These are phyloP conservation scores for Polylopha cassiicola DNA, from an alignment of 2,888 invertebrate genomes.

Conservation along the genomic window DNA sequence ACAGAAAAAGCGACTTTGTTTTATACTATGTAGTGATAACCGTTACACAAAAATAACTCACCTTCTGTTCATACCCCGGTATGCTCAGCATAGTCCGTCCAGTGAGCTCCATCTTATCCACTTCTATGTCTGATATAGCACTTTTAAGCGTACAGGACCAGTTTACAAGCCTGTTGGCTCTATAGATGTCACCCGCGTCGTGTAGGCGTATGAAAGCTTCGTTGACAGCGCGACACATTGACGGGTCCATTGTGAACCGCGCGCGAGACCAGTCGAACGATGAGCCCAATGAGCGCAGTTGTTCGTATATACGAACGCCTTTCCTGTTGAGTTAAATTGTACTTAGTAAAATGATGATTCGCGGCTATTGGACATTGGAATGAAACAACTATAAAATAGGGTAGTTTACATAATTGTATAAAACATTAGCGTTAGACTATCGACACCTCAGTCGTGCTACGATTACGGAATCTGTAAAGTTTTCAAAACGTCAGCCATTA, in stretches of 20 bases:
- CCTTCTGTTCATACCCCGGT: slow-evolving; percentile 92
- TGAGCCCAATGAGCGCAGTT: slow-evolving; percentile 91
- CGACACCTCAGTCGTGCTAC: no score
- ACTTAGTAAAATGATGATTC: no score
- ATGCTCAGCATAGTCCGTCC: slow-evolving; percentile 91
- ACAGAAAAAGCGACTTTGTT: no score
- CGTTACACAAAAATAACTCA: slow-evolving; percentile 26
- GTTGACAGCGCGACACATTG: slow-evolving; percentile 90
- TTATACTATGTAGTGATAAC: no score
- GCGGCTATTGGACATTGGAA: not conserved
- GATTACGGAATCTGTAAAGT: no score
- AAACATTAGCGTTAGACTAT: no score
- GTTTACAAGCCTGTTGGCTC: slow-evolving; percentile 96
- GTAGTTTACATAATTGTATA: no score
- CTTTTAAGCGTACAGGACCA: slow-evolving; percentile 98
- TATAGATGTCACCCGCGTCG: slow-evolving; percentile 92
- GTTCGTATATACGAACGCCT: slow-evolving; percentile 85
- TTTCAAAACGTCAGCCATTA: no score
- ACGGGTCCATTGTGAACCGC: slow-evolving; percentile 97
- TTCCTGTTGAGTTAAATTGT: slow-evolving; percentile 75
- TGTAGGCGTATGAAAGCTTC: slow-evolving; percentile 96
- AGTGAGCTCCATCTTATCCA: slow-evolving; percentile 93
- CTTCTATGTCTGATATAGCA: slow-evolving; percentile 99
- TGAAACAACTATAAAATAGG: not conserved
- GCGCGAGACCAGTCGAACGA: slow-evolving; percentile 97